Base-by-base conservation (phyloP, 92 coral and sea anemone species). In the Epizoanthus illoricatus region DNA sequence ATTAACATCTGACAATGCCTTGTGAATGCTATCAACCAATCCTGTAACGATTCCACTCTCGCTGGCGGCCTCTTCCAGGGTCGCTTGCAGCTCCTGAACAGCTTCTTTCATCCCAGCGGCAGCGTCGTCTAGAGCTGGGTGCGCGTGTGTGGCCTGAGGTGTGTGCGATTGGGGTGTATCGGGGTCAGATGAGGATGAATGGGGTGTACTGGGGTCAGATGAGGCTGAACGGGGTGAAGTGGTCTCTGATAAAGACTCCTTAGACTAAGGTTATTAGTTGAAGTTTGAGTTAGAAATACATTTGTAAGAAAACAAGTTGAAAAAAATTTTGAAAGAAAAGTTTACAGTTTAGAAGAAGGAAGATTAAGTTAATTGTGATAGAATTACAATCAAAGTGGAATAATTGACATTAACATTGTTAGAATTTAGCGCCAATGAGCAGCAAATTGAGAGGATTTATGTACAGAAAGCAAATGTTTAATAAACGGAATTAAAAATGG, bases 41-140 rank as follows among this genome's bases (percentile, higher is more conserved):
- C 99, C 99, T 17, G 98, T 89, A n/a, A 97, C 98, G 5, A 92
- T 93, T 9, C 99, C 99, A 11, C 93, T 79, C 63, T 97, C 99
- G 43, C 98, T 88, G 5, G 99, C 98, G 5, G 91, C 98, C 75
- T 93, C 94, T 59, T 97, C 98, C 41, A 93, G 84, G 12, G 99
- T 93, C 15, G 84, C 90, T 8, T 82, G 90, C 79, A 97, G 88
- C 59, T 97, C 99, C 70, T 87, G 80, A 2, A 97, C 92, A 0
- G 99, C 98, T 74, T 97, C 99, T 23, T 89, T 85, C 99, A 97
- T 97, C 66, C 88, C 90, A 49, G 84, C 90, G 4, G 99, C 96
- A 5, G 99, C 98, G 43, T 93, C 98, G 58, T 93, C 92, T 43
- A 96, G 90, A 17, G 92, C 92, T 0, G 99, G 98, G 63, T 96